These are phyloP conservation scores for Leptinotarsa undecemlineata DNA, from an alignment of 1,140 invertebrate species.

Conservation along the genomic window DNA sequence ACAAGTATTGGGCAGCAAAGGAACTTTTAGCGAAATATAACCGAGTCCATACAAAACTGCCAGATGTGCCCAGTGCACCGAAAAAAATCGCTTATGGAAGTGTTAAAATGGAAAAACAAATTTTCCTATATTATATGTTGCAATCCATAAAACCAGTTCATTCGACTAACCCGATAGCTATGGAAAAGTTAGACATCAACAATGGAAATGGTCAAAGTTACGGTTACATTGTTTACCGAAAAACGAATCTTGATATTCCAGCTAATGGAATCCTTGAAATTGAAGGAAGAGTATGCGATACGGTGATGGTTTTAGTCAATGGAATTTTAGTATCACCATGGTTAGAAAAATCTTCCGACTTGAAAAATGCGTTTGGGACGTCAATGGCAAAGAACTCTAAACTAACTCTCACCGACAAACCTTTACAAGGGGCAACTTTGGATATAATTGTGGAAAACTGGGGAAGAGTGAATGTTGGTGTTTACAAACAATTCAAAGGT, in stretches of 20 bases:
- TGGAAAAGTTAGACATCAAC: conserved; percentile 64
- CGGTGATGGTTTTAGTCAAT: conserved; percentile 59
- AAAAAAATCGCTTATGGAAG: not conserved
- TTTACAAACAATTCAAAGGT: conserved; percentile 51
- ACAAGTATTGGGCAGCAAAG: conserved; percentile 55
- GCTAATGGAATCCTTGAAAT: conserved; percentile 51
- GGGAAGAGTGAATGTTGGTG: conserved; percentile 62
- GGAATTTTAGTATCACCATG: conserved; percentile 52
- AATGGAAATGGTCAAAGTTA: conserved; percentile 62
- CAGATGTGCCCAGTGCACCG: conserved; percentile 39
- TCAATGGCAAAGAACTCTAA: conserved; percentile 53
- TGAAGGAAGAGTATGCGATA: conserved; percentile 58
- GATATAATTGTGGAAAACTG: conserved; percentile 66
- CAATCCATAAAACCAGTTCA: conserved; percentile 35
- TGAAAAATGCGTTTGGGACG: conserved; percentile 55
- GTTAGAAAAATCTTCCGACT: conserved; percentile 44
- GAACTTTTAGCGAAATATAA: conserved; percentile 53
- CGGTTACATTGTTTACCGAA: conserved; percentile 62
- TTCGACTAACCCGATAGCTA: conserved; percentile 46
- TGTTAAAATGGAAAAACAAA: conserved; percentile 34
- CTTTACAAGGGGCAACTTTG: conserved; percentile 48
- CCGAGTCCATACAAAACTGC: conserved; percentile 52
- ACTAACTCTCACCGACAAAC: conserved; percentile 36
- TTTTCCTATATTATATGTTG: conserved; percentile 49
- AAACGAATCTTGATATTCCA: conserved; percentile 43